These are phyloP conservation scores for Charaxes varanes DNA, from an alignment of 1,140 invertebrate genomes.

Conservation along the genomic window DNA sequence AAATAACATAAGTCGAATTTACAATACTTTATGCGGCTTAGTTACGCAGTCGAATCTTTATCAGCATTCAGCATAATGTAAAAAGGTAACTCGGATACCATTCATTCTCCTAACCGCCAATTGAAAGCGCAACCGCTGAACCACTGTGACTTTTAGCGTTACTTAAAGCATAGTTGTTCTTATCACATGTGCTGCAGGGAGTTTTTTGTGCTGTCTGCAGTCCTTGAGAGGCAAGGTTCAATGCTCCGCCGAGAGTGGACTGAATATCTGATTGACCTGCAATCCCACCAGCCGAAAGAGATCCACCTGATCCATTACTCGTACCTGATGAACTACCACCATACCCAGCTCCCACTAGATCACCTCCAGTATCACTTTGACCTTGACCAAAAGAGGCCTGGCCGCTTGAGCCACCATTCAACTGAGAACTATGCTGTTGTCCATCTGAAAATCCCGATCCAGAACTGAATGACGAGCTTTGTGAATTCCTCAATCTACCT, in stretches of 20 bases:
- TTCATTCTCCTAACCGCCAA: constrained; percentile 35
- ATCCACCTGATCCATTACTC: neutral
- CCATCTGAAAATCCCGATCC: neutral
- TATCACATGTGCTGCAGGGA: constrained; percentile 49
- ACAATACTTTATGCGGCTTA: no score
- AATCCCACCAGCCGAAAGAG: neutral
- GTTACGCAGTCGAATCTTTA: neutral
- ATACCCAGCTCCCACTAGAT: neutral
- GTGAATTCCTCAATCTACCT: neutral
- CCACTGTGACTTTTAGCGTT: constrained; percentile 54
- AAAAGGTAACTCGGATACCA: neutral
- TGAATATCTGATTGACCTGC: constrained; percentile 19
- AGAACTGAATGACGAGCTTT: constrained; percentile 4
- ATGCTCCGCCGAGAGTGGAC: constrained; percentile 36
- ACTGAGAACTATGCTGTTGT: neutral
- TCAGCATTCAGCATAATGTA: neutral
- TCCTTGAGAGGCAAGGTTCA: constrained; percentile 47
- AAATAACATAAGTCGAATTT: no score
- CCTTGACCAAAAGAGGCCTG: no score
- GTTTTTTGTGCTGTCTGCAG: constrained; percentile 31
- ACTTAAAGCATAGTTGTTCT: constrained; percentile 47
- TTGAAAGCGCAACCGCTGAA: constrained; percentile 44
- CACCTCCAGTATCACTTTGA: neutral
- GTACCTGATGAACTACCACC: neutral
- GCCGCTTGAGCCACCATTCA: neutral